Evolutionary conservation across 2,113 vertebrate genomes (phyloP), one percentile per base, ranked within the genome.

Genomic region (Caloenas nicobarica): DNA sequence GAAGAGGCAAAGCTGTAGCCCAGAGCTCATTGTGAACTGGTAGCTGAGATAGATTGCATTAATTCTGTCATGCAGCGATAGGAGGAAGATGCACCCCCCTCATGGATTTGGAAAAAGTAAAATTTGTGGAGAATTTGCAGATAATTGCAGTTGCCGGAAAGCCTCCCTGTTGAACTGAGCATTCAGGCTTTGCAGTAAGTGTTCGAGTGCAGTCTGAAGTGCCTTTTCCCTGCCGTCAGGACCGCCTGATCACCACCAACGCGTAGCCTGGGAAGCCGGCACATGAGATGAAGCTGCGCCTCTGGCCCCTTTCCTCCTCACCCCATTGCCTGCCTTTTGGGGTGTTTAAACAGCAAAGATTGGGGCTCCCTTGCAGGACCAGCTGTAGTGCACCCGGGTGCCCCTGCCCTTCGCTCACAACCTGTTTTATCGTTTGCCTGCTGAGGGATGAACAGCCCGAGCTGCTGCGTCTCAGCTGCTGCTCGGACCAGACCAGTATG

Each of bases 181-280:
- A 69, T 21, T 68, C 61, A 46, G 36, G 31, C 38, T 80, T 51
- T 58, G 44, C 73, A 46, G 0, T 21, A 60, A 19, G 29, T 13
- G 26, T 60, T 38, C 17, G 28, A 28, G n/a, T 0, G 0, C 14
- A 9, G 15, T 13, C 57, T 46, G 44, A 81, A 70, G 73, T 33
- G 33, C 7, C 33, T 58, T 82, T 60, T 24, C 29, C n/a, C 18
- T 16, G 3, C 56, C 9, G 3, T 2, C 23, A 36, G 77, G 46
- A 42, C 11, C n/a, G 31, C 31, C 34, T 36, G 58, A 74, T 11
- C 18, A 34, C 50, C 51, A 26, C 62, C 25, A 48, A 11, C 0
- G 2, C 29, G 18, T 5, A 56, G 38, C 42, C 58, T 19, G 3
- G 1, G 24, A 40, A 65, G 57, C 44, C 0, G 0, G 36, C 23